Evolutionary conservation across 2,113 vertebrate genomes (phyloP).

Genomic region (Petroica traversi): DNA sequence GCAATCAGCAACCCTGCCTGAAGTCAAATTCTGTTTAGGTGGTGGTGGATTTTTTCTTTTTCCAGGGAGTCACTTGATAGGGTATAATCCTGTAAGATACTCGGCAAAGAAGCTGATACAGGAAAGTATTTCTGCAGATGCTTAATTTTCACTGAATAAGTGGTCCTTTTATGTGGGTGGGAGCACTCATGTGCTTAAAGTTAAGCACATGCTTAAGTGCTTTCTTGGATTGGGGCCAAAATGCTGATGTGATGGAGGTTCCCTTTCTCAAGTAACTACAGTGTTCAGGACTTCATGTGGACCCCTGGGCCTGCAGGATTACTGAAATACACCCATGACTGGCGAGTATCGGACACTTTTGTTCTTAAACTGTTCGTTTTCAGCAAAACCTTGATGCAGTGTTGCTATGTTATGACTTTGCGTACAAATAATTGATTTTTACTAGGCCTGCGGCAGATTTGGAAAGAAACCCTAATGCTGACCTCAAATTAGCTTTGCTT

Average conservation of each 20-base stretch:
- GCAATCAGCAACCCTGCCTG: background rate
- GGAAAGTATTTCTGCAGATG: conserved; percentile 56
- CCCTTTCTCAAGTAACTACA: conserved; percentile 44
- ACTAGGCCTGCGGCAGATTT: background rate
- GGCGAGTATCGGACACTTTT: background rate
- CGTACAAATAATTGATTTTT: background rate
- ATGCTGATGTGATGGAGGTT: conserved; percentile 6
- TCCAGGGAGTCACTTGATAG: conserved; percentile 23
- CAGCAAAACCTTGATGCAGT: background rate
- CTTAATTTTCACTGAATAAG: conserved; percentile 55
- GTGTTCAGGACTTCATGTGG: background rate
- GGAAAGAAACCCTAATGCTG: background rate
- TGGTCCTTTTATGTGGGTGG: conserved; percentile 55
- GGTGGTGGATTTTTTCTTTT: background rate
- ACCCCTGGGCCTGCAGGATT: background rate
- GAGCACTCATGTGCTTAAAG: conserved; percentile 62
- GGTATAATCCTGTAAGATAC: conserved; percentile 24
- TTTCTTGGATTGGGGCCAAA: conserved; percentile 51
- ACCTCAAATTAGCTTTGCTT: background rate
- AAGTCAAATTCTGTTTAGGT: background rate
- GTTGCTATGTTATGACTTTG: background rate
- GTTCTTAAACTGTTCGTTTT: background rate
- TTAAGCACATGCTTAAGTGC: conserved; percentile 64
- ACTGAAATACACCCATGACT: background rate
- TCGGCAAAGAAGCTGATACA: conserved; percentile 26